Base-by-base conservation (phyloP, 1,140 invertebrate genomes). In the Drosophila repletoides region DNA sequence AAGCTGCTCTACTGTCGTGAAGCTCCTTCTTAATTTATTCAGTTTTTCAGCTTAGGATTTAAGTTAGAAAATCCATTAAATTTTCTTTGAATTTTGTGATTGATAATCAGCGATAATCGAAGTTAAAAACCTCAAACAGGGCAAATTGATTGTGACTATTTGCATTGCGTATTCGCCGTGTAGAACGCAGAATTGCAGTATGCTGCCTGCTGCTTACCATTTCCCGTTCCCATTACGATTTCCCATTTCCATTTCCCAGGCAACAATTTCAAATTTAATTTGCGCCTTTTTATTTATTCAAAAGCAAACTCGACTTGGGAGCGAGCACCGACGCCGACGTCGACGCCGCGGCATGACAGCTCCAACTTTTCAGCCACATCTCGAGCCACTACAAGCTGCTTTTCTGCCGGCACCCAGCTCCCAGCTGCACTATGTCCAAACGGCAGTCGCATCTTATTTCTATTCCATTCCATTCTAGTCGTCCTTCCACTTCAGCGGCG, bases 271-370 rank as follows among this genome's bases (percentile, higher is more conserved):
- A 71, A 83, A 84, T 84, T 84, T 74, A 74, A 83, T 84, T 84
- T 84, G 33, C 74, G 67, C 70, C 74, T 74, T 48, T 65, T 83
- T 84, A 83, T 74, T 83, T 84, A 83, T 83, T 76, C 70, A 84
- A 19, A 12, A 61, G 55, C 51, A 14, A 73, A 61, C 43, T 31
- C 56, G 24, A 21, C 51, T 41, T 10, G 36, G 63, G 29, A 58
- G 36, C 28, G 22, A 19, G 15, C 43, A 19, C n/a, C 43, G 24
- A 12, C 24, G 33, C 19, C 14, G 24, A 6, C 21, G 5, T 9
- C 12, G 12, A 5, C 21, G 4, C 7, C 49, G 9, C 22, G 10
- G 15, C 45, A 19, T 38, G 10, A 15, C 19, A 34, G 21, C 52
- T 15, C 22, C n/a, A 33, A 56, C 26, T 24, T 33, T 45, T 29